Conservation (phyloP, 2,113 vertebrate species). For the Cepphus grylle region DNA sequence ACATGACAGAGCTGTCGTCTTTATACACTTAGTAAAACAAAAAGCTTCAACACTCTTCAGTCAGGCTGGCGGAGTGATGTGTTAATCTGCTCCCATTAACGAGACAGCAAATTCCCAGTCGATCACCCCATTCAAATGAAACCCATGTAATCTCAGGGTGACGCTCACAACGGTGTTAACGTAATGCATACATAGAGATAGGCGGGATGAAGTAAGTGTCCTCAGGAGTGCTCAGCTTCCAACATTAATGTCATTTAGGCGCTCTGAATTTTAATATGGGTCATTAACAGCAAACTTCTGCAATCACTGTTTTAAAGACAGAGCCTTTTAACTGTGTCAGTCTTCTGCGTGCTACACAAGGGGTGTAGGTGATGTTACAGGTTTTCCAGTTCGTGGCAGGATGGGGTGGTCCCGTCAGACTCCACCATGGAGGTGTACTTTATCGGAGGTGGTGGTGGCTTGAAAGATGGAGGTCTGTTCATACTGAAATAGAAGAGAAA, state of each 20-base stretch:
- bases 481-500: slow-evolving; percentile 52
- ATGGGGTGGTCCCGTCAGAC: not conserved
- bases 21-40: not conserved
- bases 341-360: not conserved
- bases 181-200: not conserved
- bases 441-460: slow-evolving; percentile 66
- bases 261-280: not conserved
- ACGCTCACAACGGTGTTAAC: not conserved
- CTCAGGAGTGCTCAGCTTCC: slow-evolving; percentile 22
- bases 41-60: slow-evolving; percentile 18
- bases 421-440: slow-evolving; percentile 66
- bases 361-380: not conserved
- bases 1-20: not conserved
- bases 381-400: slow-evolving; percentile 61
- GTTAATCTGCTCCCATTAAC: slow-evolving; percentile 12
- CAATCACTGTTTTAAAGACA: not conserved
- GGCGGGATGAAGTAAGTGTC: not conserved
- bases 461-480: slow-evolving; percentile 73
- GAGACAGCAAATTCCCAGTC: slow-evolving; percentile 17
- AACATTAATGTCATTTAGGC: not conserved
- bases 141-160: not conserved
- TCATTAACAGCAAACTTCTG: not conserved
- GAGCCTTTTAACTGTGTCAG: not conserved
- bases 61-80: not conserved
- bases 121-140: not conserved